Evolutionary conservation across 53 echinoderm and acorn worm species (phyloP), one percentile per base, ranked within the genome.

Genomic region (Paelopatides confundens): DNA sequence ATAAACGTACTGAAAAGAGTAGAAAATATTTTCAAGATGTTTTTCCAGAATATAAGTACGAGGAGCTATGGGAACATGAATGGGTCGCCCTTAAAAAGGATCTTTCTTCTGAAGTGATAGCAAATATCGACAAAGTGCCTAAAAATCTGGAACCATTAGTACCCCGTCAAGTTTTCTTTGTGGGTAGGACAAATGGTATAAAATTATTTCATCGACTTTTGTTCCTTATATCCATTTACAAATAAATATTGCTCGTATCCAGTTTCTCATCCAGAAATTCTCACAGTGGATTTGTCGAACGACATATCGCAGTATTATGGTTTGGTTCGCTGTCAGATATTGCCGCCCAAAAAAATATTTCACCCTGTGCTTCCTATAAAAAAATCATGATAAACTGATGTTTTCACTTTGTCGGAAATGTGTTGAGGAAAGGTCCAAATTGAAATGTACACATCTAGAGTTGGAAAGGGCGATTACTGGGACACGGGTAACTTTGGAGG

Each of bases 341-440:
- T 92, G 6, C 90, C 95, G 2, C 92, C 90, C 12, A 38, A 74
- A 39, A 10, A 39, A 9, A n/a, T 89, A 38, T 82, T 81, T 3
- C 95, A 95, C 40, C 92, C 95, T 0, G 87, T 94, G 0, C 49
- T 95, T 4, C 92, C 95, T 8, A 18, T 68, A n/a, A 27, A 93
- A 86, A 30, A 36, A 66, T 10, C 53, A 52, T 48, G 86, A 81
- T 1, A 93, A 95, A 63, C 33, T n/a, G n/a, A n/a, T n/a, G n/a
- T 95, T 95, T 70, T 85, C 93, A 0, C 82, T 93, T 0, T 95
- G 95, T 51, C 23, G 82, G 6, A 87, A 77, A 0, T 95, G 95
- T 40, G 91, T 62, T 27, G 77, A 91, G 63, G 31, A 70, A 2
- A 68, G 64, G 15, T 66, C 88, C 4, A 77, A 86, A 76, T 64